A percentile compares a stretch with the other conserved stretches of the same genome.
phyloP scores from a whole-genome alignment of 2,797 vertebrate genomes.

The Scolopax rusticola region DNA sequence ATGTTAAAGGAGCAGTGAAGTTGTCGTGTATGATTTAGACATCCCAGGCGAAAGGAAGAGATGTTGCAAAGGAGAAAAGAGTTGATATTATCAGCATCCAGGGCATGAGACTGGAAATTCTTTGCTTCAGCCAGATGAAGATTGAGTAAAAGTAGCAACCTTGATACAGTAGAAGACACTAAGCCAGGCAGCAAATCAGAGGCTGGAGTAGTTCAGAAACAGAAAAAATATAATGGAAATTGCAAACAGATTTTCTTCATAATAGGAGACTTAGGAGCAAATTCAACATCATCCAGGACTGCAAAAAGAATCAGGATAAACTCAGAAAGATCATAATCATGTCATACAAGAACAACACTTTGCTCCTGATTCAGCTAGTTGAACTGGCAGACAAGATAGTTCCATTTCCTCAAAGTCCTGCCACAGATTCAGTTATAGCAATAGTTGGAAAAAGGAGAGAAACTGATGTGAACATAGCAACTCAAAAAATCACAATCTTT shows the following conservation, averaged over 20 bases:
- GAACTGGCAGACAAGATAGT: neutral
- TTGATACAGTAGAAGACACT: neutral
- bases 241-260: fast-evolving
- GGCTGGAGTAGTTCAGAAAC: neutral
- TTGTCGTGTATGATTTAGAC: fast-evolving
- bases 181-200: slow-evolving; percentile 15
- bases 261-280: fast-evolving
- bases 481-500: neutral
- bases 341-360: neutral
- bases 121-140: slow-evolving; percentile 16
- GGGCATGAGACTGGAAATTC: neutral
- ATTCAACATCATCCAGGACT: neutral
- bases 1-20: neutral
- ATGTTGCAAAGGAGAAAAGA: neutral
- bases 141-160: neutral
- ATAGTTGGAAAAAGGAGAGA: neutral
- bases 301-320: neutral
- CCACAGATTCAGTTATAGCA: neutral
- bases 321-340: neutral
- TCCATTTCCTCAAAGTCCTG: neutral
- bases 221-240: fast-evolving
- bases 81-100: neutral
- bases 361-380: neutral
- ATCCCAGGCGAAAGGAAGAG: neutral
- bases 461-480: neutral